phyloP scores from a whole-genome alignment of 1,140 invertebrate species.

The Contarinia nasturtii region DNA sequence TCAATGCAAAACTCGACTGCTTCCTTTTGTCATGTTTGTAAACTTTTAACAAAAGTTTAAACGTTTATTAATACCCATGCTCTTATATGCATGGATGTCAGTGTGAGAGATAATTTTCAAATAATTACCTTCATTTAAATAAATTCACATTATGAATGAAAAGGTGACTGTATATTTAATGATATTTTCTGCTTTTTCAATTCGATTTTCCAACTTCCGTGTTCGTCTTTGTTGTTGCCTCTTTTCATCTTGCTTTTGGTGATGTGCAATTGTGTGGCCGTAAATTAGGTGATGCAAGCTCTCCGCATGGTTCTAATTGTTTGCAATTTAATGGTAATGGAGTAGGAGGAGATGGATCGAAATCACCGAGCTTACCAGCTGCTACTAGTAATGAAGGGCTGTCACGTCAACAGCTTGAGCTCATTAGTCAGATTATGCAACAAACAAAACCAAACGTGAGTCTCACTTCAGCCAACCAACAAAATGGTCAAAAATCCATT shows the following conservation, averaged over 20 bases:
- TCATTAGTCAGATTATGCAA: slow-evolving; percentile 61
- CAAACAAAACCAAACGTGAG: slow-evolving; percentile 30
- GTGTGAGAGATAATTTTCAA: background rate
- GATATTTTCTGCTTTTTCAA: background rate
- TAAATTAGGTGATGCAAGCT: slow-evolving; percentile 19
- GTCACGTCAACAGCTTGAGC: slow-evolving; percentile 51
- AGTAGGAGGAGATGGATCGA: slow-evolving; percentile 13
- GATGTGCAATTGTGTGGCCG: background rate
- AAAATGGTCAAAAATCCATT: slow-evolving; percentile 7
- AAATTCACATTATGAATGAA: background rate
- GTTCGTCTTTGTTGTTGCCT: background rate
- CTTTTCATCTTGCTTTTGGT: background rate
- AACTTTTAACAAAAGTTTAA: background rate
- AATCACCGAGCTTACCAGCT: slow-evolving; percentile 15
- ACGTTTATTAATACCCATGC: background rate
- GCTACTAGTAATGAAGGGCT: slow-evolving; percentile 39
- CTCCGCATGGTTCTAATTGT: slow-evolving; percentile 24
- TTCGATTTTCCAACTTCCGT: background rate
- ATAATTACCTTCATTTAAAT: background rate
- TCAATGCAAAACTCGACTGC: background rate
- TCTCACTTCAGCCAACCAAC: slow-evolving; percentile 13
- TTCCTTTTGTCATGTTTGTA: background rate
- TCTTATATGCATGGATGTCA: background rate
- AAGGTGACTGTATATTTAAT: background rate
- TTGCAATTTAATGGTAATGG: slow-evolving; percentile 22